phyloP scores from a whole-genome alignment of 1,140 invertebrate species.

The Drosophila repletoides region DNA sequence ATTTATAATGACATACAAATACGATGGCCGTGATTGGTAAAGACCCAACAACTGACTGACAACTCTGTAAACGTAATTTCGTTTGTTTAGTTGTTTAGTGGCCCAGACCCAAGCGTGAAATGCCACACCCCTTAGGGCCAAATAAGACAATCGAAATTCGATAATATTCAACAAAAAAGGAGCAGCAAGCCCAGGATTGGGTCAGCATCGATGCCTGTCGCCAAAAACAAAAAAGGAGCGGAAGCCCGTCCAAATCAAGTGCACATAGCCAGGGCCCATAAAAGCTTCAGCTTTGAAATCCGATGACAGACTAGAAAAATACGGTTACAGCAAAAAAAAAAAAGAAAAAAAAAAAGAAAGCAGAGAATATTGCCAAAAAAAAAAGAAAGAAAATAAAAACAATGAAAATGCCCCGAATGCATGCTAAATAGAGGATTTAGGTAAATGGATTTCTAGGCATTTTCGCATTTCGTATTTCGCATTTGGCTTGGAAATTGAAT shows the following conservation, averaged over 20 bases:
- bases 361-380: slow-evolving; percentile 32
- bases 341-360: slow-evolving; percentile 33
- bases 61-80: slow-evolving; percentile 35
- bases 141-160: slow-evolving; percentile 75
- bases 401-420: slow-evolving; percentile 79
- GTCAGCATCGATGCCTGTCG: slow-evolving; percentile 43
- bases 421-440: slow-evolving; percentile 80
- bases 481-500: slow-evolving; percentile 75
- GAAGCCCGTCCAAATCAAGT: slow-evolving; percentile 68
- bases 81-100: slow-evolving; percentile 36
- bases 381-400: slow-evolving; percentile 68
- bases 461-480: too few relatives aligned
- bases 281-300: slow-evolving; percentile 63
- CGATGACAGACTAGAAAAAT: slow-evolving; percentile 53
- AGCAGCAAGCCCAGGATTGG: slow-evolving; percentile 58
- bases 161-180: slow-evolving; percentile 58
- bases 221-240: slow-evolving; percentile 33
- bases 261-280: slow-evolving; percentile 21
- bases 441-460: slow-evolving; percentile 80
- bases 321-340: slow-evolving; percentile 11
- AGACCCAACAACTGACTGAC: not conserved
- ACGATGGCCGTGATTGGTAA: not conserved
- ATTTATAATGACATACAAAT: slow-evolving; percentile 13
- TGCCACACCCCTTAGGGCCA: slow-evolving; percentile 15
- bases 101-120: slow-evolving; percentile 3